Percentiles rank a stretch among this genome's conserved stretches.
These are phyloP conservation scores for Scaptomyza pallida DNA, from an alignment of 1,140 invertebrate genomes.

Conservation along the genomic window DNA sequence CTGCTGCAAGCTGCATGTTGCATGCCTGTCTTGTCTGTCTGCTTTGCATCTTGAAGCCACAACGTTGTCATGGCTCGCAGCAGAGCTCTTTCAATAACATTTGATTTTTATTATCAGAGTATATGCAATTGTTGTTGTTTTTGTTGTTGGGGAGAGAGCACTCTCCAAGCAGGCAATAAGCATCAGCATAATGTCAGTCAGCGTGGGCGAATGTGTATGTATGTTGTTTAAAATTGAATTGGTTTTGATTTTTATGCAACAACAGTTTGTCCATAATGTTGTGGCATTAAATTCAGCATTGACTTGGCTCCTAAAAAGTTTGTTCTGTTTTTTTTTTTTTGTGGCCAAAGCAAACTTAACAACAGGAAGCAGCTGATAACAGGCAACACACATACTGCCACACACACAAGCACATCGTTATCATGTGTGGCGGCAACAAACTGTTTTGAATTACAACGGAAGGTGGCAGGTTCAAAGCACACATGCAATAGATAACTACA, in stretches of 20 bases:
- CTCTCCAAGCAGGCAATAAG: conserved; percentile 48
- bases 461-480: conserved; percentile 68
- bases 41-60: not conserved
- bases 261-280: conserved; percentile 21
- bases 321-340: conserved; percentile 38
- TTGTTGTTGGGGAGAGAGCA: conserved; percentile 40
- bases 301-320: conserved; percentile 28
- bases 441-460: conserved; percentile 74
- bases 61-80: conserved; percentile 31
- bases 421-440: conserved; percentile 64
- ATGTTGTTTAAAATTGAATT: conserved; percentile 52
- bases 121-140: conserved; percentile 47
- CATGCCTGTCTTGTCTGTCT: conserved; percentile 9
- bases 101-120: conserved; percentile 76
- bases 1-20: conserved; percentile 20
- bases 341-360: conserved; percentile 62
- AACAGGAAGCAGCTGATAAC: conserved; percentile 78
- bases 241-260: conserved; percentile 55
- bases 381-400: conserved; percentile 32
- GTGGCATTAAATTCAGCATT: conserved; percentile 54
- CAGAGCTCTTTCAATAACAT: conserved; percentile 54
- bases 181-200: conserved; percentile 50
- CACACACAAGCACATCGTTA: conserved; percentile 42
- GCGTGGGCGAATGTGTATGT: conserved; percentile 5
- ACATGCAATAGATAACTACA: conserved; percentile 40